Evolutionary conservation across 2,888 invertebrate species (phyloP), one percentile per base, ranked within the genome.

Genomic region (Drosophila robusta): DNA sequence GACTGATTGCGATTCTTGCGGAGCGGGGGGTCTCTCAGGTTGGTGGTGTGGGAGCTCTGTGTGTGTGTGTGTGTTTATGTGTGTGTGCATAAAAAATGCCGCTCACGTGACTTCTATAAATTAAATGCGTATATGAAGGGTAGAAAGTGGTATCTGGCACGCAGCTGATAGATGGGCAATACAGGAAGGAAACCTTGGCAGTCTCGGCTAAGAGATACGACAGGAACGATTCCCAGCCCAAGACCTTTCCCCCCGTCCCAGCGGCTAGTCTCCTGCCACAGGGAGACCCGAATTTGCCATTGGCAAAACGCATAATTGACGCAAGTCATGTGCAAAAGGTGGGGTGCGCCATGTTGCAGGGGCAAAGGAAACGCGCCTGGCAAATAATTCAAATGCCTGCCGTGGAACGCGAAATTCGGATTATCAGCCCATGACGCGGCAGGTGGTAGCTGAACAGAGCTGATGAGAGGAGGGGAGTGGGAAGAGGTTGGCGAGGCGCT

Each of bases 61-160:
- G 52, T 54, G 51, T 55, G 55, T 54, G 51, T 55, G 55, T 54
- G 51, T 55, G 55, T n/a, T n/a, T n/a, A n/a, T n/a, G 18, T 18
- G 18, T 32, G 22, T 54, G 51, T 55, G 55, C 75, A 81, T 86
- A 75, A 87, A 87, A 79, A 82, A 82, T 82, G 66, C 81, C 49
- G 66, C 84, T 87, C 82, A 82, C 82, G 87, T 87, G 82, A 87
- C 81, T 82, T 84, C 72, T 75, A 82, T 75, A 87, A 82, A 87
- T 82, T 75, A 82, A 82, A 82, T 84, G 75, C 68, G 70, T 74
- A 46, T 57, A 29, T 58, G 63, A 26, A 26, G 52, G 57, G 39
- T 56, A 22, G 26, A 11, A 36, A 47, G 42, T 46, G 44, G 52
- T 66, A 56, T 56, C 60, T 52, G 65, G 66, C 57, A 65, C 63